phyloP scores from a whole-genome alignment of 2,888 invertebrate species.

The Brachyptera risi region DNA sequence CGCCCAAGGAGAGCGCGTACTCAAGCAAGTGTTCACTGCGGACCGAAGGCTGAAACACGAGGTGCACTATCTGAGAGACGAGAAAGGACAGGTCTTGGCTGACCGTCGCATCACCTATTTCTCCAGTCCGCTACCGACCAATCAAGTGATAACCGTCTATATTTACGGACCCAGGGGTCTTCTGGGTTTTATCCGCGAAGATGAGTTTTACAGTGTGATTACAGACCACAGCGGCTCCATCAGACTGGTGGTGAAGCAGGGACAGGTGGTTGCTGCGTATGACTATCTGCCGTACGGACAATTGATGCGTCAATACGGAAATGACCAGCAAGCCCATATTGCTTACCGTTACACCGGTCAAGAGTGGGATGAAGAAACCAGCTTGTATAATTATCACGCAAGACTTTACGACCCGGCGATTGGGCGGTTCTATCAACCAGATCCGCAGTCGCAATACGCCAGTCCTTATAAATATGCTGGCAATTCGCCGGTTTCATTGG shows the following conservation, averaged over 20 bases:
- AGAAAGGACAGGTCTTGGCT: not conserved
- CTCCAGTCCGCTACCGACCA: not conserved
- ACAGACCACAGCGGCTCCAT: conserved; percentile 36
- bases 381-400: conserved; percentile 36
- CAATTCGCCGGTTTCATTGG: conserved; percentile 4
- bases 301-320: conserved; percentile 30
- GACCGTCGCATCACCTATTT: not conserved
- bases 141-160: not conserved
- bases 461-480: conserved; percentile 36
- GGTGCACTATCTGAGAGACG: not conserved
- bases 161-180: not conserved
- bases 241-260: conserved; percentile 31
- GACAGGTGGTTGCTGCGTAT: conserved; percentile 35
- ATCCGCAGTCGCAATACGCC: conserved; percentile 32
- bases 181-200: not conserved
- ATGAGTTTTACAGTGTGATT: conserved; percentile 25
- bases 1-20: not conserved
- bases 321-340: conserved; percentile 27
- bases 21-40: not conserved
- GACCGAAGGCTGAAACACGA: not conserved
- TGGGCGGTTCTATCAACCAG: conserved; percentile 34
- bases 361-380: conserved; percentile 36
- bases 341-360: conserved; percentile 35
- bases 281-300: conserved; percentile 37
- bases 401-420: conserved; percentile 36